Percentiles rank a stretch among this genome's conserved stretches.
Conservation (phyloP, 1,140 invertebrate genomes). For the Cydia splendana region DNA sequence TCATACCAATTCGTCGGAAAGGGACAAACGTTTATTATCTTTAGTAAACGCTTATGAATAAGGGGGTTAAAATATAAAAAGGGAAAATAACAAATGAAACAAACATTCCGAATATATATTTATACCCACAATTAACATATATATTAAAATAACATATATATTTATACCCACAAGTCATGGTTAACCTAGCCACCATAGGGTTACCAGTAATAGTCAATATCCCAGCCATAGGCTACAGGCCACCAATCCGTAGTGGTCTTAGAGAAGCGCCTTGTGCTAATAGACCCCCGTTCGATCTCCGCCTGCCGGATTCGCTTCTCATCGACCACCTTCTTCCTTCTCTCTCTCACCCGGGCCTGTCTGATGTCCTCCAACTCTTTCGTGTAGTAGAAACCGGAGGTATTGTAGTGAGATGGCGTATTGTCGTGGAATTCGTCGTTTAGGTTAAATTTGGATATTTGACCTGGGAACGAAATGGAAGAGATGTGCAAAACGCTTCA, state of each 20-base stretch:
- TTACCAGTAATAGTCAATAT: background rate
- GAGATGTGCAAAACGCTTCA: too few relatives aligned
- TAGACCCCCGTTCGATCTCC: background rate
- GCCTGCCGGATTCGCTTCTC: background rate
- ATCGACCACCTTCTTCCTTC: background rate
- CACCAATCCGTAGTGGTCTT: background rate
- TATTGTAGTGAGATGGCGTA: background rate
- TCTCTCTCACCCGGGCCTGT: background rate
- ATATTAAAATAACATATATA: too few relatives aligned
- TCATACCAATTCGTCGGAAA: too few relatives aligned
- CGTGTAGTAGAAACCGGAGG: background rate
- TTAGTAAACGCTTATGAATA: too few relatives aligned
- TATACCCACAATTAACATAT: too few relatives aligned
- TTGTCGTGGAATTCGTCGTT: background rate
- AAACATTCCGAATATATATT: too few relatives aligned
- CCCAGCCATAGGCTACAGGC: background rate
- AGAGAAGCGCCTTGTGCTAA: background rate
- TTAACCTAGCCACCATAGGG: background rate
- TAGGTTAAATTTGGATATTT: too few relatives aligned
- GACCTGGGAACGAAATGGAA: background rate
- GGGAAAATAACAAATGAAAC: too few relatives aligned
- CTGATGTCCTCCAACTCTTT: background rate
- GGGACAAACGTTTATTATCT: too few relatives aligned
- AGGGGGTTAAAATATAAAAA: too few relatives aligned
- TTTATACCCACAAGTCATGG: too few relatives aligned